phyloP scores from a whole-genome alignment of 2,888 invertebrate genomes.

The Cephalotes varians region DNA sequence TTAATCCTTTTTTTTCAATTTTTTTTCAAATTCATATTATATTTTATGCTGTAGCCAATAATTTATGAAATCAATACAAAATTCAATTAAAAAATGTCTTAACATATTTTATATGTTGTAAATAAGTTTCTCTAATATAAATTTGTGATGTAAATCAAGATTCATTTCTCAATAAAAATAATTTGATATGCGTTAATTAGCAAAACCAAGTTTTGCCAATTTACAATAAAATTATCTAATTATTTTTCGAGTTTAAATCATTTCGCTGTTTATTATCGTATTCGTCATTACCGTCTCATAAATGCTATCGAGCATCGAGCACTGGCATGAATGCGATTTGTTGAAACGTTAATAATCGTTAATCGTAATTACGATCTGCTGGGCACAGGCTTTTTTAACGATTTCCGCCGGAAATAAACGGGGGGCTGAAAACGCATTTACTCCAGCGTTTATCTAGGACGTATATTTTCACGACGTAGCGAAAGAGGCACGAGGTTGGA shows the following conservation, averaged over 20 bases:
- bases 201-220: background rate
- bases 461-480: conserved; percentile 60
- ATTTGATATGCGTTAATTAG: background rate
- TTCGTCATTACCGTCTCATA: conserved; percentile 5
- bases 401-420: conserved; percentile 46
- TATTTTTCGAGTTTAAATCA: background rate
- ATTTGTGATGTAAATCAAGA: background rate
- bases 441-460: conserved; percentile 51
- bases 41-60: background rate
- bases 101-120: background rate
- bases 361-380: conserved; percentile 50
- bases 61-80: background rate
- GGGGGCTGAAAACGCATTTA: conserved; percentile 61
- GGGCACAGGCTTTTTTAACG: conserved; percentile 49
- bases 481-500: conserved; percentile 51
- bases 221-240: background rate
- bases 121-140: background rate
- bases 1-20: no score
- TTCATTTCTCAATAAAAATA: background rate
- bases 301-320: conserved; percentile 34
- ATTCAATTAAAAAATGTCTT: background rate
- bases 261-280: conserved; percentile 10
- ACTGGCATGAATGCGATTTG: conserved; percentile 35
- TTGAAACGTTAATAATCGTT: conserved; percentile 50
- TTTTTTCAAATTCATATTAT: background rate